Evolutionary conservation across 2,888 invertebrate species (phyloP), one percentile per base, ranked within the genome.

Genomic region (Noctua pronuba): DNA sequence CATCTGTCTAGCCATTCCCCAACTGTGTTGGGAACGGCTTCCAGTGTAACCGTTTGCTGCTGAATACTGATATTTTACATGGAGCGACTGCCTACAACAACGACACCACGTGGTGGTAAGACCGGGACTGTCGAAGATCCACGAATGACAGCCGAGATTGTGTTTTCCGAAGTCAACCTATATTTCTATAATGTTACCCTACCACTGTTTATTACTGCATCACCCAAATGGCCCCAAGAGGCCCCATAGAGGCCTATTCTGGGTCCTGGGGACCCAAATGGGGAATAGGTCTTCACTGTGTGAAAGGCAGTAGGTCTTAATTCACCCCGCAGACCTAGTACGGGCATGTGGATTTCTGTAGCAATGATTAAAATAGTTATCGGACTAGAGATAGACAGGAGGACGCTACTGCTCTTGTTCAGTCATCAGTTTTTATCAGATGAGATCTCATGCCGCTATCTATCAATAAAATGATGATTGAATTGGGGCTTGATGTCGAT

Each of bases 371-470:
- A 2, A n/a, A 68, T n/a, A 38, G 28, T 38, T n/a, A 73, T 35
- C 21, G 35, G 0, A 76, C 11, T 24, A 11, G 13, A 55, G 35
- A 38, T 52, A 55, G 31, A 28, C 24, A 55, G 28, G 38, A 68
- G 52, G 79, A 55, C 31, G 79, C 58, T 70, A 31, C 58, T n/a
- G 55, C 31, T n/a, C n/a, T 16, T 21, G 41, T 78, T 66, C 79
- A 76, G 31, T 28, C 58, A 44, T 18, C 41, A 44, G 1, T 18
- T 49, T 77, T 69, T 77, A 80, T 77, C 80, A 79, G 24, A 24
- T 24, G 13, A 8, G 52, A 35, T 71, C 21, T 18, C n/a, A 60
- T 16, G 8, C n/a, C 31, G 72, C 31, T 80, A 60, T 72, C 72
- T 16, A 28, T 28, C 13, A 69, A 28, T 79, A 1, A 31, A 21